Evolutionary conservation across 2,113 vertebrate genomes (phyloP), one percentile per base, ranked within the genome.

Genomic region (Dasypus novemcinctus): DNA sequence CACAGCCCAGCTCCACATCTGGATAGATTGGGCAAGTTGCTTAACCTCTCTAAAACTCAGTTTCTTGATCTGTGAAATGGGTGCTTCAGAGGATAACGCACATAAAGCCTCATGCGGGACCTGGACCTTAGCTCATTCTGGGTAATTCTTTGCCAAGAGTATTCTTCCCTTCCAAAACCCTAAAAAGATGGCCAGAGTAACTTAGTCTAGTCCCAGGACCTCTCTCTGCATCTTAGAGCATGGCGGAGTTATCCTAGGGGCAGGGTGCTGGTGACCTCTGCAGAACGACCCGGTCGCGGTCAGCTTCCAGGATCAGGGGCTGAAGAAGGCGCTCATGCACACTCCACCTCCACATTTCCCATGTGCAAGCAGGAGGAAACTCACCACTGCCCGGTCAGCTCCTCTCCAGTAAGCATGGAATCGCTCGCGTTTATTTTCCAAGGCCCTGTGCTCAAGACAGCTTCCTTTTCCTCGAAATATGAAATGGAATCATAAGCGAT

Each of bases 31-130:
- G 36, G 87, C 23, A 49, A 27, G 27, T 41, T 31, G 23, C 54
- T 71, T 38, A 46, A 52, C 36, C 63, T 63, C 6, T 9, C 36
- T 41, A 31, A 33, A 15, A 33, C 54, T 95, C 71, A 54, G 63
- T 41, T 87, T 92, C 43, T 76, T 66, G 21, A 17, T 63, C 61
- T 87, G 85, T 76, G 43, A 94, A 92, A 27, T 23, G 54, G 54
- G 69, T 52, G 2, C 33, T 49, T 49, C 74, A 11, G 68, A 52
- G n/a, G 33, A 46, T n/a, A 12, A 9, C 2, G 23, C 33, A 1
- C 3, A 2, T 14, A 9, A 38, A 83, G 18, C 31, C 27, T n/a
- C 21, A 13, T 23, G 9, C 8, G 4, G 38, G 23, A 18, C 91
- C 9, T 1, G 33, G 61, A 27, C 18, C 13, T 9, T 20, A 31